Evolutionary conservation across 2,888 invertebrate genomes (phyloP), one percentile per base, ranked within the genome.

Genomic region (Malacosoma neustria): DNA sequence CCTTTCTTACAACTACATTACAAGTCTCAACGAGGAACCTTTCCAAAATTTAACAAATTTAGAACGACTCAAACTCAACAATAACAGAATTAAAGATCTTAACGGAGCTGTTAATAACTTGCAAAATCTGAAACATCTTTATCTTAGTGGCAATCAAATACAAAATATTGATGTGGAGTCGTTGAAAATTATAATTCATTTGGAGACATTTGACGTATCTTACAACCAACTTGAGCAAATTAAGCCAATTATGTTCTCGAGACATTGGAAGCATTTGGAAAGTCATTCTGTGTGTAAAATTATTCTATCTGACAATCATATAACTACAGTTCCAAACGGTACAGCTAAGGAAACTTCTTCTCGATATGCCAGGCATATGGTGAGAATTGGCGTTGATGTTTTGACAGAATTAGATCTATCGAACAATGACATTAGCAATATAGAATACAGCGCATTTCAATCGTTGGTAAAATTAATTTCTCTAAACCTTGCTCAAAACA

Each of bases 181-280:
- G 0, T 54, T 79, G 0, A 66, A 72, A 46, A 67, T 71, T 4
- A 76, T 82, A 22, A 55, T 60, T 13, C 76, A 84, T 48, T 61
- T 85, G 32, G 68, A 77, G 55, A 81, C 76, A 0, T 77, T 84
- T 22, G 84, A 84, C 39, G 51, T 82, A 13, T 81, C 84, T 1
- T 53, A 50, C 30, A 85, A 85, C 43, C 50, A 72, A 33, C 44
- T 85, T 9, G 57, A 67, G 30, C 36, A 56, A 29, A 46, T 82
- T 13, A 63, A 62, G n/a, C 64, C 79, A 0, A 51, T 59, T 1
- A 48, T 80, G 40, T 66, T 85, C 13, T 57, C 57, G 1, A 70
- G 81, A 38, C 81, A 82, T 45, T 84, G 77, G 80, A 42, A 57
- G 1, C 81, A 82, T 47, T 61, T 80, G 6, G 52, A 46, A 3